These are phyloP conservation scores for Dicrostonyx torquatus DNA, from an alignment of 2,797 vertebrate species.

Conservation along the genomic window DNA sequence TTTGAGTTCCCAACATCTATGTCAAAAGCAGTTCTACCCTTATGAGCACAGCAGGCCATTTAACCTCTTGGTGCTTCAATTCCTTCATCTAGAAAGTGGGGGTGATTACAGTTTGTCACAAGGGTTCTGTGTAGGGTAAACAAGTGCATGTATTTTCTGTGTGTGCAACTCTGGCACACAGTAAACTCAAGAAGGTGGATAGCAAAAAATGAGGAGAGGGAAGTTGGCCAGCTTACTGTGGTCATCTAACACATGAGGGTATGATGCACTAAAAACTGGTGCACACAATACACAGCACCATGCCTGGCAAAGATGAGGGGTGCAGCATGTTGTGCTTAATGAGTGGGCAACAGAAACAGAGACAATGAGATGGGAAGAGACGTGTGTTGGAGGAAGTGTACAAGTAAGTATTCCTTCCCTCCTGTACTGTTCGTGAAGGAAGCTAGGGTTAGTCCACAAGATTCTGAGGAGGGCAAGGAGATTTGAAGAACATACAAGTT, in stretches of 20 bases:
- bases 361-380: not conserved
- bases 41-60: not conserved
- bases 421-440: not conserved
- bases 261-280: fast-evolving
- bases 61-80: not conserved
- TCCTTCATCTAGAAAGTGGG: not conserved
- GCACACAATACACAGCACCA: not conserved
- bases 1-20: not conserved
- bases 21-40: not conserved
- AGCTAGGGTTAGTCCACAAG: not conserved
- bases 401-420: not conserved
- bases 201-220: not conserved
- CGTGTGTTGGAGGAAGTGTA: not conserved
- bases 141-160: not conserved
- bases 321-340: fast-evolving
- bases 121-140: not conserved
- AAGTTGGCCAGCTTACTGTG: fast-evolving
- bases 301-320: fast-evolving
- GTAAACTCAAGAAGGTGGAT: not conserved
- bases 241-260: fast-evolving
- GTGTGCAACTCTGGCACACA: not conserved
- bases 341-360: not conserved
- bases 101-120: not conserved
- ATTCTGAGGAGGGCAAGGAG: not conserved
- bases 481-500: not conserved